Evolutionary conservation across 2,113 vertebrate species (phyloP).

Genomic region (Romanogobio albipinnatus): DNA sequence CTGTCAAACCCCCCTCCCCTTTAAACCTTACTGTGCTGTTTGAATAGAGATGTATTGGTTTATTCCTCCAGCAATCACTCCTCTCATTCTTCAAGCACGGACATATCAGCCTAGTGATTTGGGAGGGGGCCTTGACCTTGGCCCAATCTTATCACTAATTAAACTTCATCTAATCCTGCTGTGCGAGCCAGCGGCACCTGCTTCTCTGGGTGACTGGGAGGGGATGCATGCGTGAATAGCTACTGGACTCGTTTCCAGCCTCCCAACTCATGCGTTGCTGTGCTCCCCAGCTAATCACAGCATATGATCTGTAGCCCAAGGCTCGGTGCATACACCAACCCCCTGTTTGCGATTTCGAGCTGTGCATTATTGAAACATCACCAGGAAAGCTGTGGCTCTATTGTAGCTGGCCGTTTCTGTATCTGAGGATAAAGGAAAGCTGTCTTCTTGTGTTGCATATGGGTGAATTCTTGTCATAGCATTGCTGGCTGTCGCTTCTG

Average conservation of each 20-base stretch:
- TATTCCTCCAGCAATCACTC: constrained; percentile 10
- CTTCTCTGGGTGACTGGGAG: neutral
- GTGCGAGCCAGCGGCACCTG: constrained; percentile 6
- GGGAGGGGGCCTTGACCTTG: constrained; percentile 28
- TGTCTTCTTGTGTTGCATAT: neutral
- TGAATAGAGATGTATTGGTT: constrained; percentile 5
- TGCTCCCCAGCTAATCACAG: constrained; percentile 9
- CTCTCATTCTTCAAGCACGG: constrained; percentile 7
- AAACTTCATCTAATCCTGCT: constrained; percentile 39
- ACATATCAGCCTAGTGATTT: constrained; percentile 42
- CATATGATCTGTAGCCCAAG: constrained; percentile 26
- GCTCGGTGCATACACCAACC: neutral
- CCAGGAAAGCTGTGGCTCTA: neutral
- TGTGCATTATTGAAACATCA: neutral
- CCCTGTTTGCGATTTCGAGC: neutral
- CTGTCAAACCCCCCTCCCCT: constrained; percentile 16
- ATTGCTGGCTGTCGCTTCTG: neutral
- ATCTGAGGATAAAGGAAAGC: constrained; percentile 4
- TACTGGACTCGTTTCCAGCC: constrained; percentile 15
- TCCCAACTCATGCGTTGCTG: constrained; percentile 6
- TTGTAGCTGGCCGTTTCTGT: neutral
- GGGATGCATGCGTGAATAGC: neutral
- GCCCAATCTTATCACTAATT: constrained; percentile 44
- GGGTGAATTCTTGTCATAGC: neutral
- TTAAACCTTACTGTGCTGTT: neutral